Evolutionary conservation across 30 jellyfish, hydroid and myxozoan species (phyloP).

Genomic region (Nemopilema nomurai): DNA sequence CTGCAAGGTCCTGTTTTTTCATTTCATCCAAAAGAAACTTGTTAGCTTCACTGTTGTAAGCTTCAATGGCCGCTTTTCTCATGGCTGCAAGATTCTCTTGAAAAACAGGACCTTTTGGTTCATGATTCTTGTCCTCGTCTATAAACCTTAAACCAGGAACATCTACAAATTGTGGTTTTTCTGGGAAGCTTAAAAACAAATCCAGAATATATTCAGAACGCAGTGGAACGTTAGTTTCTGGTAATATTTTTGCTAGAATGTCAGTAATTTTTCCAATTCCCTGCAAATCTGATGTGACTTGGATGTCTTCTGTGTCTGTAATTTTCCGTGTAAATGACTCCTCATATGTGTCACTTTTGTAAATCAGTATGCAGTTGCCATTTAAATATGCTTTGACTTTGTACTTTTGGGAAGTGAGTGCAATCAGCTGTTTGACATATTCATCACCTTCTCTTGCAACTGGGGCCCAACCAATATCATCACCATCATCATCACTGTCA

Average conservation of each 20-base stretch:
- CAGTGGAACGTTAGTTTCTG: constrained; percentile 28
- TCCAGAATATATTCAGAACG: constrained; percentile 39
- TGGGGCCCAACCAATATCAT: constrained; percentile 44
- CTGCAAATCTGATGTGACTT: constrained; percentile 23
- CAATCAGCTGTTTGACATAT: constrained; percentile 21
- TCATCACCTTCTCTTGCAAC: constrained; percentile 39
- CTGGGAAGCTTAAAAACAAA: constrained; percentile 31
- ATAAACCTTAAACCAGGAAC: constrained; percentile 21
- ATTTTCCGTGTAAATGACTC: constrained; percentile 43
- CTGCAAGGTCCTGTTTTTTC: constrained; percentile 22
- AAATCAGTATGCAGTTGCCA: constrained; percentile 46
- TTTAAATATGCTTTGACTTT: constrained; percentile 46
- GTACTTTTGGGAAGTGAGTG: constrained; percentile 4
- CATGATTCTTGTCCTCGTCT: constrained; percentile 28
- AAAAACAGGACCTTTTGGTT: constrained; percentile 9
- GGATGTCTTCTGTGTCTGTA: constrained; percentile 44
- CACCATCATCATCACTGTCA: constrained; percentile 27
- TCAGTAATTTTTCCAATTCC: constrained; percentile 16
- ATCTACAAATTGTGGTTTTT: constrained; percentile 25
- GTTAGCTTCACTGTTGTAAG: neutral
- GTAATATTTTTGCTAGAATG: constrained; percentile 19
- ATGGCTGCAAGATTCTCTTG: constrained; percentile 16
- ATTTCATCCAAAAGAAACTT: constrained; percentile 1
- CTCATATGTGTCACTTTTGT: constrained; percentile 33
- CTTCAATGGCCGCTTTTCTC: constrained; percentile 26